Evolutionary conservation across 2,113 vertebrate genomes (phyloP), one percentile per base, ranked within the genome.

Genomic region (Polypterus bichir): DNA sequence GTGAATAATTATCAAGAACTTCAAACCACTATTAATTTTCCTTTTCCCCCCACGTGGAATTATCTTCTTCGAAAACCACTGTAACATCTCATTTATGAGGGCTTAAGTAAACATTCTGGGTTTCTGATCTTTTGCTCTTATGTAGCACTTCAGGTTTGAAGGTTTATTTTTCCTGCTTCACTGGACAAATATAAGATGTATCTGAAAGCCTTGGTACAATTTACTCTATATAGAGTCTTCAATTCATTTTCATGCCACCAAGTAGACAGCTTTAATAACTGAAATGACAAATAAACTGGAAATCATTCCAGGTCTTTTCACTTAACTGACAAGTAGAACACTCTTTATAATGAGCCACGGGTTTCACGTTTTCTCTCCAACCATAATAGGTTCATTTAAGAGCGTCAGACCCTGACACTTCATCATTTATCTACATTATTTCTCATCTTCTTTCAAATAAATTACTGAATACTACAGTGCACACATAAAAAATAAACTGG

Each of bases 361-460:
- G 86, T 88, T 85, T 88, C 87, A 86, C 83, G 82, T 88, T 88
- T 86, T 83, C 83, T 87, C 85, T 86, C 88, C 83, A 83, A 87
- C 88, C 85, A 87, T 90, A 90, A 91, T 82, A 86, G 80, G 83
- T 88, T 92, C 87, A 87, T 92, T 91, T 90, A 89, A 89, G 87
- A 89, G 86, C 80, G 83, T 88, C 82, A 89, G 85, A 85, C 85
- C 84, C 83, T 89, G 90, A 90, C 88, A 86, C 81, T 88, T 86
- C 84, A 88, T 89, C 88, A 90, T 91, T 90, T 89, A 89, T 92
- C 88, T 91, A 88, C 83, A 89, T 89, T 91, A 90, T 88, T 89
- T 89, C 86, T 89, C 88, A 88, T 91, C 86, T 91, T 89, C 86
- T 82, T 85, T 86, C 83, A 90, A 89, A 89, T 87, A 88, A 89